phyloP scores from a whole-genome alignment of 2,113 vertebrate species.

The Aythya baeri region DNA sequence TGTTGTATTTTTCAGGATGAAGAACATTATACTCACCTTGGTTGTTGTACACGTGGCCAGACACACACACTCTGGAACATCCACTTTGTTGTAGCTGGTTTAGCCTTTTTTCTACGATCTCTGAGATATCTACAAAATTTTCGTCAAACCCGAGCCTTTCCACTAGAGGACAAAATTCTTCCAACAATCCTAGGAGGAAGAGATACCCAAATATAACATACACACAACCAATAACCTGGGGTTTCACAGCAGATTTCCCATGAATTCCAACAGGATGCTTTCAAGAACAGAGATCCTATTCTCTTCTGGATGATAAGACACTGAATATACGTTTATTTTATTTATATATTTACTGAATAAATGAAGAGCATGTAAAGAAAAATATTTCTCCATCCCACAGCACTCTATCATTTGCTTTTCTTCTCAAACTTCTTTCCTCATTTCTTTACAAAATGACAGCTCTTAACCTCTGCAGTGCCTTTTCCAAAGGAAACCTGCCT shows the following conservation, averaged over 20 bases:
- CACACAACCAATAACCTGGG: accelerated
- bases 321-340: no score
- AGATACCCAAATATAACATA: not conserved
- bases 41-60: conserved; percentile 84
- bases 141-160: conserved; percentile 93
- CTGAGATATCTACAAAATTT: conserved; percentile 90
- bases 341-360: no score
- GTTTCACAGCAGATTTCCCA: not conserved
- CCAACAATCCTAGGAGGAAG: conserved; percentile 81
- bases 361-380: not conserved
- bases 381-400: not conserved
- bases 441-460: not conserved
- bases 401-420: not conserved
- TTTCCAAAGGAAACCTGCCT: not conserved
- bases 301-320: not conserved
- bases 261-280: no score
- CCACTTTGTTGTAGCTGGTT: conserved; percentile 30
- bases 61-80: conserved; percentile 50
- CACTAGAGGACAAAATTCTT: conserved; percentile 86
- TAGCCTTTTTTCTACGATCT: conserved; percentile 81
- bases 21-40: conserved; percentile 71
- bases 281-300: not conserved
- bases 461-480: not conserved
- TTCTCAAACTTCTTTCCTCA: not conserved
- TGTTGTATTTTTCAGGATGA: not conserved